These are phyloP conservation scores for Brachyptera putata DNA, from an alignment of 2,888 invertebrate genomes.

Conservation along the genomic window DNA sequence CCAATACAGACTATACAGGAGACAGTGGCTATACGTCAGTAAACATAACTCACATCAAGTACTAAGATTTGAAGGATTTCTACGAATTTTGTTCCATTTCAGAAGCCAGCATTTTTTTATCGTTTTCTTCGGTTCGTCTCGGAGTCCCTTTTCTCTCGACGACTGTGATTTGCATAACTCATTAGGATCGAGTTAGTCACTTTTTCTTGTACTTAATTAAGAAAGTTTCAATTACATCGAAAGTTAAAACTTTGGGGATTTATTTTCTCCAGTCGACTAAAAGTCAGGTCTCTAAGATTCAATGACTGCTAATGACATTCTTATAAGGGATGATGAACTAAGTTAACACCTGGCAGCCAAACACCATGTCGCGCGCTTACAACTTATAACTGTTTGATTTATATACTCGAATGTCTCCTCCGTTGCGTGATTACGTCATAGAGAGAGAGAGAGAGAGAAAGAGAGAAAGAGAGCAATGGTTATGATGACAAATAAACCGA, in stretches of 20 bases:
- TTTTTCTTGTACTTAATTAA: constrained; percentile 33
- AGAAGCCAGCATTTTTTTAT: constrained; percentile 11
- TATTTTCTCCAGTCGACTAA: constrained; percentile 26
- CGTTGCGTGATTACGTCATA: neutral
- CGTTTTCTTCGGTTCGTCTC: neutral
- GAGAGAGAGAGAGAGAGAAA: neutral
- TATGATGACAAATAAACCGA: constrained; percentile 21
- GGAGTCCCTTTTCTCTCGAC: constrained; percentile 6
- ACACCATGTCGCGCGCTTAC: neutral
- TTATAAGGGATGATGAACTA: constrained; percentile 6
- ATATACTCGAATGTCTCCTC: neutral
- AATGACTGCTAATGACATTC: constrained; percentile 19
- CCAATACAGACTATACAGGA: too few species aligned
- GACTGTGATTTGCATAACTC: constrained; percentile 34
- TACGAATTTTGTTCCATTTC: constrained; percentile 15
- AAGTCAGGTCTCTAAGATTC: constrained; percentile 11
- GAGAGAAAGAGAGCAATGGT: constrained; percentile 7
- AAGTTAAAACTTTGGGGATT: constrained; percentile 27
- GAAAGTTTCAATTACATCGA: constrained; percentile 33
- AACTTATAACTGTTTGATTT: neutral
- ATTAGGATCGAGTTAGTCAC: constrained; percentile 34
- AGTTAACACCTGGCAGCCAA: neutral
- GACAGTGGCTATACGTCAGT: too few species aligned
- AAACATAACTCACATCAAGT: constrained; percentile 1
- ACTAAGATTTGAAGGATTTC: constrained; percentile 18